Percentiles rank a stretch among this genome's conserved stretches.
phyloP scores from a whole-genome alignment of 64 coral and sea anemone species.

The Porites lutea region DNA sequence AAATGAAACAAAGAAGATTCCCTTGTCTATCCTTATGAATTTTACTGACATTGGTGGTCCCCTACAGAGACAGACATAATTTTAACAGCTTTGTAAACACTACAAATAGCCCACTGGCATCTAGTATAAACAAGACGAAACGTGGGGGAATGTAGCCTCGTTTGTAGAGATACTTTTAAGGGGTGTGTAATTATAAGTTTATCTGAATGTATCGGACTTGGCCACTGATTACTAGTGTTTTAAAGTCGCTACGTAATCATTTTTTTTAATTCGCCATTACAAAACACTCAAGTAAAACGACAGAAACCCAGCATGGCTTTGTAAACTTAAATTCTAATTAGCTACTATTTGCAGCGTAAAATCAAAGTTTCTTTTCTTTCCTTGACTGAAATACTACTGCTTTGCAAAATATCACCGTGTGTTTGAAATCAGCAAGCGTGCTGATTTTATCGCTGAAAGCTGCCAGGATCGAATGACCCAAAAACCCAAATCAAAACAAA shows the following conservation, averaged over 20 bases:
- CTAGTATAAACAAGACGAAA: too few relatives aligned
- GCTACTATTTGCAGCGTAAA: neutral
- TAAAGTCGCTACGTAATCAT: neutral
- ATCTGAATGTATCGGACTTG: too few relatives aligned
- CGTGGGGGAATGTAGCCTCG: neutral
- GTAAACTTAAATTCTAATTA: neutral
- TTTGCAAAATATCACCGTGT: neutral
- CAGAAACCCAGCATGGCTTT: neutral
- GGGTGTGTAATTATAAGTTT: too few relatives aligned
- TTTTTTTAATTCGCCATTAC: neutral
- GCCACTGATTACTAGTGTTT: neutral
- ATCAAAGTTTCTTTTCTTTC: neutral
- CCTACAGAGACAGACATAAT: too few relatives aligned
- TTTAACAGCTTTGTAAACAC: too few relatives aligned
- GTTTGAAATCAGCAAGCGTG: neutral
- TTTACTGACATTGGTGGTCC: neutral
- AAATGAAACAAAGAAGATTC: neutral
- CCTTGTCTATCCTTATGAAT: neutral
- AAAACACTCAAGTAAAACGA: neutral
- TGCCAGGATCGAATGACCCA: neutral
- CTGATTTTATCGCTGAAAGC: neutral
- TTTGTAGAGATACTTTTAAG: too few relatives aligned
- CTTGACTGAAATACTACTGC: neutral
- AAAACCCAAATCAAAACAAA: slow-evolving; percentile 13
- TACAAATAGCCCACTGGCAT: too few relatives aligned